Conservation (phyloP, 2,797 vertebrate species). For the Dermochelys coriacea region DNA sequence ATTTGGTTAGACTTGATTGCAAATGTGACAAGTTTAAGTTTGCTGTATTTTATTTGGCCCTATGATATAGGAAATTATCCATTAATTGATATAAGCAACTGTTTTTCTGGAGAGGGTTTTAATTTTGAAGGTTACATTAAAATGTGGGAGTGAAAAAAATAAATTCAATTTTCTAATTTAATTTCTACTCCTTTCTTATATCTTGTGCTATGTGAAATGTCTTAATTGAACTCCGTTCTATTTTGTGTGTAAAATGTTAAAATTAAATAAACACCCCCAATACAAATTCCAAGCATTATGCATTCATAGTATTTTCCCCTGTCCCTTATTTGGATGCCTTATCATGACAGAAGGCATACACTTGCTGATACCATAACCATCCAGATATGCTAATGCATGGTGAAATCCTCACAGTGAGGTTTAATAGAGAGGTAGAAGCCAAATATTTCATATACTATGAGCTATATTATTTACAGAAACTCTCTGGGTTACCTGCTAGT, state of each 20-base stretch:
- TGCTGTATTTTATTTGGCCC: not conserved
- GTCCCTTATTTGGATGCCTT: not conserved
- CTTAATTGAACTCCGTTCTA: not conserved
- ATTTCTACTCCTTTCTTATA: not conserved
- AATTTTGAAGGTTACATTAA: not conserved
- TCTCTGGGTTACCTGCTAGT: not conserved
- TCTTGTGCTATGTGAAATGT: not conserved
- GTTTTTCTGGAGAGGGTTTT: not conserved
- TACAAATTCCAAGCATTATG: not conserved
- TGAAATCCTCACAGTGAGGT: no score
- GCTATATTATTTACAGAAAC: not conserved
- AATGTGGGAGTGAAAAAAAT: not conserved
- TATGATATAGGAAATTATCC: not conserved
- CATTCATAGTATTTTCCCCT: not conserved
- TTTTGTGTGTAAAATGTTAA: not conserved
- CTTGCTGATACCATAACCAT: not conserved
- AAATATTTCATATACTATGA: not conserved
- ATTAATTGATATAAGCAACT: not conserved
- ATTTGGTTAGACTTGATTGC: not conserved
- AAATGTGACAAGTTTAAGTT: not conserved
- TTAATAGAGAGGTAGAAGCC: not conserved
- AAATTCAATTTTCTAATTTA: not conserved
- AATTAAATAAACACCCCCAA: not conserved
- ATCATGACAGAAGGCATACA: not conserved
- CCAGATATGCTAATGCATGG: no score